Base-by-base conservation (phyloP, 2,113 vertebrate species). In the Typhlomys cinereus region DNA sequence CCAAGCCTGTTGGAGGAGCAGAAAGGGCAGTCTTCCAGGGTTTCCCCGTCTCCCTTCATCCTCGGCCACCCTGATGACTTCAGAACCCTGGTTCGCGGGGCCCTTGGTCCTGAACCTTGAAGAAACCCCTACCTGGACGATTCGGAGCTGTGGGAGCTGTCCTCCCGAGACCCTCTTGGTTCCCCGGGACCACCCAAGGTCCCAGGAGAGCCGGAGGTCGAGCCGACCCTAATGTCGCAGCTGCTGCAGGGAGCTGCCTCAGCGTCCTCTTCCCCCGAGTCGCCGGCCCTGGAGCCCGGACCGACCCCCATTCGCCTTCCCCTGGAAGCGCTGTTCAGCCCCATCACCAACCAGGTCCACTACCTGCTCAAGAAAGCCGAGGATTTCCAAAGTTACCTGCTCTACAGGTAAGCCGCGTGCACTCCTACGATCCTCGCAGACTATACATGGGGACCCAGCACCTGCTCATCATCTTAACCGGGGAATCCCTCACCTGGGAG, bases 321-420 rank as follows among this genome's bases (percentile, higher is more conserved):
- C 23, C 57, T 97, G 94, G 98, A 98, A 59, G 91, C 94, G 29
- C 95, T 97, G 69, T 93, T 98, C 25, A 96, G 94, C 54, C 96
- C 97, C 31, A 81, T 98, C 86, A 96, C 97, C 1, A 95, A 98
- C 70, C 98, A 98, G 89, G 96, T 99, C 21, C 97, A 98, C 29
- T 97, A 98, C 94, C 96, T 98, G 83, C 93, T 98, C 57, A 97
- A 89, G 83, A 98, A 98, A 90, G 98, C 98, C 0, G 98, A 98
- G 3, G 97, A 98, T 57, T 95, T 98, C 64, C 97, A 98, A 70
- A 92, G 97, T 48, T 94, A 85, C 73, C 82, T 99, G 34, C 21
- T 98, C 15, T 97, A 97, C 96, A 98, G 98, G 98, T 98, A 94
- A 85, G 20, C 50, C n/a, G n/a, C n/a, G n/a, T n/a, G n/a, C n/a